Evolutionary conservation across 2,888 invertebrate species (phyloP), one percentile per base, ranked within the genome.

Genomic region (Scaeva pyrastri): DNA sequence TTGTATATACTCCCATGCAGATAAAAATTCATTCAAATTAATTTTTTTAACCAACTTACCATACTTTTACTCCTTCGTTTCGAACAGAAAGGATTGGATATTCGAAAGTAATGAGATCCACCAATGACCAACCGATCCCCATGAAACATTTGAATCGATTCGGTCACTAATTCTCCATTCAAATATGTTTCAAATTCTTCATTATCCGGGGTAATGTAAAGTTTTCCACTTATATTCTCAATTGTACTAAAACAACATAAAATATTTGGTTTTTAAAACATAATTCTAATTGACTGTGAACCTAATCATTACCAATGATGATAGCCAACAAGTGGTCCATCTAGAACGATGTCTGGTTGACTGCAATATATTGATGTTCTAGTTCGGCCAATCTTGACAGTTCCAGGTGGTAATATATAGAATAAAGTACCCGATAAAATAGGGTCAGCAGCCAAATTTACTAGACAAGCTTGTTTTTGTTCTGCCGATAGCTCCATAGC

Each of bases 361-460:
- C 89, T 76, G 26, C 88, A 88, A 90, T 90, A 77, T 89, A 90
- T 79, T 3, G 90, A 89, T 7, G 90, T 88, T 11, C 90, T 89
- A 0, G 90, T 89, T 11, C 92, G 89, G 2, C 92, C 92, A 39
- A 92, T 91, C 78, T 89, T 89, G 2, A 92, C 90, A 5, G 81
- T 85, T 3, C 92, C 92, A 1, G 89, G 88, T 7, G 92, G 92
- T 72, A 92, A 84, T 6, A 92, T 89, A 68, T 92, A 92, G 45
- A 92, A 91, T 7, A 92, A 88, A 0, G 91, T 92, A 88, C 95
- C 95, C 0, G 94, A 94, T 72, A 95, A 90, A 90, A 94, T 94
- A 3, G 95, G 95, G 91, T 95, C 95, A 19, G 94, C 94, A 41
- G 94, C 93, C 55, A 95, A 93, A 92, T 95, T 95, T 21, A 95